A percentile compares a stretch with the other conserved stretches of the same genome.
phyloP scores from a whole-genome alignment of 2,113 vertebrate species.

The Muscicapa adusta region DNA sequence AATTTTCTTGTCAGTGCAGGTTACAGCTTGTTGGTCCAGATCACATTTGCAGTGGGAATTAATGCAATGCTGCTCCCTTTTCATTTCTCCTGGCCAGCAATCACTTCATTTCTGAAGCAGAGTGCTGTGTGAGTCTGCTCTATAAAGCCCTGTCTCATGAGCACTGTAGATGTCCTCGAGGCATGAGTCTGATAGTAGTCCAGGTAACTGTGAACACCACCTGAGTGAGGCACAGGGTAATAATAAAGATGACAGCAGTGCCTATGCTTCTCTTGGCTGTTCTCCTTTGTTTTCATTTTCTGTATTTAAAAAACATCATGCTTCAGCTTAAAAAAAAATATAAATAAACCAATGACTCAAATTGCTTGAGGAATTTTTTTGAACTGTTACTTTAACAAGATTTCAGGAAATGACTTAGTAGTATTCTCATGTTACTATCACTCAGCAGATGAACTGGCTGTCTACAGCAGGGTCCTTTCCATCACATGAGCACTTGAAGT shows the following conservation, averaged over 20 bases:
- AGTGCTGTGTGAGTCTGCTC: slow-evolving; percentile 17
- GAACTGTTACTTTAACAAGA: not conserved
- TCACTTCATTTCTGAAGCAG: slow-evolving; percentile 30
- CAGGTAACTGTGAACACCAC: slow-evolving; percentile 17
- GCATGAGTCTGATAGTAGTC: slow-evolving; percentile 11
- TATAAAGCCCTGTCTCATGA: slow-evolving; percentile 32
- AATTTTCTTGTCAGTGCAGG: slow-evolving; percentile 22
- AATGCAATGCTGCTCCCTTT: slow-evolving; percentile 43
- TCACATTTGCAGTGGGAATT: slow-evolving; percentile 22
- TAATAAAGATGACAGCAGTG: slow-evolving; percentile 5
- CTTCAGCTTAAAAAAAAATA: slow-evolving; percentile 12
- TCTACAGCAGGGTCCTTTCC: slow-evolving; percentile 5
- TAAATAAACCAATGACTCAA: not conserved
- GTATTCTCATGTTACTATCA: not conserved
- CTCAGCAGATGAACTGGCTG: not conserved
- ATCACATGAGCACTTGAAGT: slow-evolving; percentile 1
- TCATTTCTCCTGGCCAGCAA: slow-evolving; percentile 28
- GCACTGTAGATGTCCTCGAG: slow-evolving; percentile 30
- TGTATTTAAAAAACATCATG: not conserved
- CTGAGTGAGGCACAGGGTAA: not conserved
- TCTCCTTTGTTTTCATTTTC: not conserved
- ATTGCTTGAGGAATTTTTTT: not conserved
- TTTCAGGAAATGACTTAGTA: not conserved
- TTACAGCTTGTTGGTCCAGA: slow-evolving; percentile 30
- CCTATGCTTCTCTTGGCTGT: not conserved